Conservation (phyloP, 2,888 invertebrate genomes). For the Cataglyphis livida region DNA sequence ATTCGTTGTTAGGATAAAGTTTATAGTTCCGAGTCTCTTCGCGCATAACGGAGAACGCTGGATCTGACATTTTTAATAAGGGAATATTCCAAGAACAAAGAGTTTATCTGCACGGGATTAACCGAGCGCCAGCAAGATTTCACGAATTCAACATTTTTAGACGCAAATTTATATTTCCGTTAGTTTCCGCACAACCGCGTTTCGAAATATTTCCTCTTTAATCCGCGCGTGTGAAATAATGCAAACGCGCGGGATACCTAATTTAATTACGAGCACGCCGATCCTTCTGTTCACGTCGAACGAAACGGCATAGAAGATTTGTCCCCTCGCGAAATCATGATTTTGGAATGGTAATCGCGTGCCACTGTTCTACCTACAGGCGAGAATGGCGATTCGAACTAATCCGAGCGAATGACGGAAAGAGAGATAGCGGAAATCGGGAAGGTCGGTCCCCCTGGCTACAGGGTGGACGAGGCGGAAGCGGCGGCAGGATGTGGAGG, state of each 20-base stretch:
- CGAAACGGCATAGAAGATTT: constrained; percentile 39
- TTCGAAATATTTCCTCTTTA: constrained; percentile 26
- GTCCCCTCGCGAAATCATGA: constrained; percentile 37
- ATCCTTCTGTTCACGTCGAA: constrained; percentile 36
- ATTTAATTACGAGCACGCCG: constrained; percentile 38
- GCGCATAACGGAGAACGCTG: background rate
- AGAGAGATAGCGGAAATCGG: constrained; percentile 65
- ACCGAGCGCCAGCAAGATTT: constrained; percentile 1
- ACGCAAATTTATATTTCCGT: constrained; percentile 17
- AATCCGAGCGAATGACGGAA: constrained; percentile 74
- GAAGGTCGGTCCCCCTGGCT: background rate
- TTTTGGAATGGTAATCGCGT: constrained; percentile 41
- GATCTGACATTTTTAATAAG: background rate
- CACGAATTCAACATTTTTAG: constrained; percentile 9
- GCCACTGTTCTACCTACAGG: constrained; percentile 6
- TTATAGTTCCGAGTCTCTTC: background rate
- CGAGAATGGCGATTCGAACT: constrained; percentile 61
- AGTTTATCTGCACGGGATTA: background rate
- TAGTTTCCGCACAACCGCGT: background rate
- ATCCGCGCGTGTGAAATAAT: constrained; percentile 20
- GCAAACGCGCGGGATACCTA: constrained; percentile 4
- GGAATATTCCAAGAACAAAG: background rate
- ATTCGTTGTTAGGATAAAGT: background rate
- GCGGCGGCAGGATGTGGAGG: constrained; percentile 46
- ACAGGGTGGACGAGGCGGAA: constrained; percentile 31